phyloP scores from a whole-genome alignment of 2,113 vertebrate genomes.

The Lates calcarifer region DNA sequence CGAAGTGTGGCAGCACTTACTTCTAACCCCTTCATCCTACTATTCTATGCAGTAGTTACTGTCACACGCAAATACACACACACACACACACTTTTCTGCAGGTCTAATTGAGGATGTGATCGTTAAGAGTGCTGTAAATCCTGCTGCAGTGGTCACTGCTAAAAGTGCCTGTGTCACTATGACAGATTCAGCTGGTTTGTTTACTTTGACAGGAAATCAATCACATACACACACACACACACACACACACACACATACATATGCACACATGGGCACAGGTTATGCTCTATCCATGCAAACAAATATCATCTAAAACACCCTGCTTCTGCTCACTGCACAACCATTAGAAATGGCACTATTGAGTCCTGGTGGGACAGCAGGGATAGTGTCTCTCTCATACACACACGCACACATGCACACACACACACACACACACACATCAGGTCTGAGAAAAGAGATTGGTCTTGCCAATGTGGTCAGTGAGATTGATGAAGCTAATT shows the following conservation, averaged over 20 bases:
- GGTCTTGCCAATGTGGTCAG: slow-evolving; percentile 35
- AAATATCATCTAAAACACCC: slow-evolving; percentile 54
- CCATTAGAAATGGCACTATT: slow-evolving; percentile 18
- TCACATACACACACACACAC: slow-evolving; percentile 34
- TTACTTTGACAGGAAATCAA: slow-evolving; percentile 71
- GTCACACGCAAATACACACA: slow-evolving; percentile 24
- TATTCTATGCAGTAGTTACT: slow-evolving; percentile 43
- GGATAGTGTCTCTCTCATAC: background rate
- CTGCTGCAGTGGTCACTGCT: slow-evolving; percentile 55
- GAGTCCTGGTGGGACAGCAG: slow-evolving; percentile 4
- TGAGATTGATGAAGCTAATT: slow-evolving; percentile 60
- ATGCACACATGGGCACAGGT: slow-evolving; percentile 18
- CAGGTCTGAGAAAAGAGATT: slow-evolving; percentile 6
- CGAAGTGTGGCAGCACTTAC: slow-evolving; percentile 68
- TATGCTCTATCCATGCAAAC: slow-evolving; percentile 38
- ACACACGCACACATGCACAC: slow-evolving; percentile 16
- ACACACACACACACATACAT: slow-evolving; percentile 15
- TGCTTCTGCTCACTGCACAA: background rate
- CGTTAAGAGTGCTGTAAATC: slow-evolving; percentile 73
- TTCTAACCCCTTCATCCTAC: slow-evolving; percentile 62
- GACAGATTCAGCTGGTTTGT: slow-evolving; percentile 69
- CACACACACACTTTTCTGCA: slow-evolving; percentile 34
- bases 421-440: slow-evolving; percentile 17
- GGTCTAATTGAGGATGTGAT: slow-evolving; percentile 76
- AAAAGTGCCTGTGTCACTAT: slow-evolving; percentile 55